These are phyloP conservation scores for Schizopygopsis malacanthus DNA, from an alignment of 2,797 vertebrate genomes.

Conservation along the genomic window DNA sequence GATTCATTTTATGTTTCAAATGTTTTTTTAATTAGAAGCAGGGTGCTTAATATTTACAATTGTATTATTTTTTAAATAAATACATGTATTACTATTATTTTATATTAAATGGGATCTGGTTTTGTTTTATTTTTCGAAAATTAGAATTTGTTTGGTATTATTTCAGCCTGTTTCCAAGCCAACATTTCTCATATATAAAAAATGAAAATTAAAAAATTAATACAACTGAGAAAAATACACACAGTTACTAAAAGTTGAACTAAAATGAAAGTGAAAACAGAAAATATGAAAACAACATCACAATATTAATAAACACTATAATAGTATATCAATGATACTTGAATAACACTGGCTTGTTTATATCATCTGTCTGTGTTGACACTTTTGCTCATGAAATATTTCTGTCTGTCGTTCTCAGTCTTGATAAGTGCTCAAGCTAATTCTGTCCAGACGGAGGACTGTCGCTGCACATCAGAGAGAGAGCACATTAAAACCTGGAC, in stretches of 20 bases:
- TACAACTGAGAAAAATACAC: neutral
- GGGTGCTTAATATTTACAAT: too few relatives aligned
- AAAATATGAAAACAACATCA: neutral
- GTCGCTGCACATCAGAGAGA: conserved; percentile 48
- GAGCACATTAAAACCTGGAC: neutral
- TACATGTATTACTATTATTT: too few relatives aligned
- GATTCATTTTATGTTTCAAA: too few relatives aligned
- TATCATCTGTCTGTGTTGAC: conserved; percentile 11
- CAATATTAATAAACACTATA: too few relatives aligned
- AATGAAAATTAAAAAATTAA: too few relatives aligned
- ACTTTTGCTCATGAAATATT: conserved; percentile 41
- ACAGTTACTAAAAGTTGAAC: neutral
- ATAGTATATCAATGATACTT: too few relatives aligned
- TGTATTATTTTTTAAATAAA: too few relatives aligned
- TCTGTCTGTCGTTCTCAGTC: conserved; percentile 11
- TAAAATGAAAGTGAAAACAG: neutral
- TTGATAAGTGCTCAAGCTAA: conserved; percentile 46
- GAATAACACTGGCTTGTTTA: neutral
- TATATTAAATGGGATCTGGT: too few relatives aligned
- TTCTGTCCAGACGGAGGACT: conserved; percentile 44
- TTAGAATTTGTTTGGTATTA: too few relatives aligned
- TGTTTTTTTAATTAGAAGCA: too few relatives aligned
- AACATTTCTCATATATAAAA: neutral
- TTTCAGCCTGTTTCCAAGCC: neutral
- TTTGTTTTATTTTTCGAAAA: too few relatives aligned